Evolutionary conservation across 2,797 vertebrate genomes (phyloP).

Genomic region (Clarias fuscus): DNA sequence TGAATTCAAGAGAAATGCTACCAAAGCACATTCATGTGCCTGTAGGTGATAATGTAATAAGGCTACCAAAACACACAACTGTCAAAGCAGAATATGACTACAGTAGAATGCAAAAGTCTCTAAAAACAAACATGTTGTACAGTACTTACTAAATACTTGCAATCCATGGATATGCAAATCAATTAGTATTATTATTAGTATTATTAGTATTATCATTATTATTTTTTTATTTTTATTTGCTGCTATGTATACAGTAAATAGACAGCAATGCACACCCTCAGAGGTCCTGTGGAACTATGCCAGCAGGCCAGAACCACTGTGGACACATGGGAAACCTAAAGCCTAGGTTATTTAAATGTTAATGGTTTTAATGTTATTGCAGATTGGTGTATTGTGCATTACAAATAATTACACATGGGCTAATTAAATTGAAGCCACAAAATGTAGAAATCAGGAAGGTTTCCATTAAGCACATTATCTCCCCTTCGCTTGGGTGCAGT

Average conservation of each 20-base stretch:
- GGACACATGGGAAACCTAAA: no score
- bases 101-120: neutral
- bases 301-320: no score
- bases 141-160: neutral
- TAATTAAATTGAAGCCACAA: conserved; percentile 74
- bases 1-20: conserved; percentile 5
- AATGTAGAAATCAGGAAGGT: conserved; percentile 74
- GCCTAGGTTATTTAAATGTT: no score
- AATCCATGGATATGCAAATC: no score
- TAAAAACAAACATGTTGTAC: neutral
- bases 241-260: no score
- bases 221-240: neutral
- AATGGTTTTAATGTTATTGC: no score
- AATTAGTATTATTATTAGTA: neutral
- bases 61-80: neutral
- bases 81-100: neutral
- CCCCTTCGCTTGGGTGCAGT: conserved; percentile 64
- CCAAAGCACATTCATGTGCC: conserved; percentile 5
- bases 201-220: neutral
- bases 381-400: neutral
- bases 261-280: no score
- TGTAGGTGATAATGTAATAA: neutral
- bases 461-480: conserved; percentile 75
- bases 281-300: no score
- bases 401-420: conserved; percentile 26